Evolutionary conservation across 35 echinoderm and acorn worm species (phyloP).

Genomic region (Heliocidaris tuberculata): DNA sequence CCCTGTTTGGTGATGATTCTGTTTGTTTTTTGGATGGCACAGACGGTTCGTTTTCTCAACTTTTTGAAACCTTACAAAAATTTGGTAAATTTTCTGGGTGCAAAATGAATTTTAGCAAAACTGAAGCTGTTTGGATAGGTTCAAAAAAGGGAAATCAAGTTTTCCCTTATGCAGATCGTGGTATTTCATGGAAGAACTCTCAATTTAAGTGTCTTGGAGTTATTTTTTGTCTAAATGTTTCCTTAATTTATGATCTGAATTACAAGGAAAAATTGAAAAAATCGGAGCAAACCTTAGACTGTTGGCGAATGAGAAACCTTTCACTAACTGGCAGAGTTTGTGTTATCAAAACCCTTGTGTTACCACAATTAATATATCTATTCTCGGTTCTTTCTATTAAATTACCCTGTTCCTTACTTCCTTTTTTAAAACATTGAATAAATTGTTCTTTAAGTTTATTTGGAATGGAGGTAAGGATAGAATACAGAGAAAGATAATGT

Average conservation of each 20-base stretch:
- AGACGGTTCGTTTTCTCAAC: constrained; percentile 23
- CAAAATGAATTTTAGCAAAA: constrained; percentile 20
- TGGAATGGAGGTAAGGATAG: too few relatives aligned
- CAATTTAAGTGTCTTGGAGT: constrained; percentile 38
- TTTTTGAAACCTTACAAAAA: constrained; percentile 42
- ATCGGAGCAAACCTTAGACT: constrained; percentile 25
- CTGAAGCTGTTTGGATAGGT: constrained; percentile 39
- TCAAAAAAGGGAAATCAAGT: constrained; percentile 10
- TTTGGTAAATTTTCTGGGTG: constrained; percentile 36
- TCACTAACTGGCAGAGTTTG: constrained; percentile 24
- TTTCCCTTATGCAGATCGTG: background rate
- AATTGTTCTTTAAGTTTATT: too few relatives aligned
- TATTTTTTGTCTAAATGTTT: constrained; percentile 6
- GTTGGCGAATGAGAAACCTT: background rate
- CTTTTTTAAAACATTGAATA: too few relatives aligned
- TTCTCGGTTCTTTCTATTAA: too few relatives aligned
- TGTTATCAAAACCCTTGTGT: constrained; percentile 21
- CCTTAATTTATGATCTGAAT: background rate
- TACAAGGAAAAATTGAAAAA: constrained; percentile 46
- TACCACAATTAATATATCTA: too few relatives aligned
- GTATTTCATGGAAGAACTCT: background rate
- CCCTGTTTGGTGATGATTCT: constrained; percentile 44
- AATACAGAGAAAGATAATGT: too few relatives aligned
- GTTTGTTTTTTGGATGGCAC: constrained; percentile 46
- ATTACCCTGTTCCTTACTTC: too few relatives aligned